These are phyloP conservation scores for Acromyrmex echinatior DNA, from an alignment of 1,140 invertebrate genomes.

Conservation along the genomic window DNA sequence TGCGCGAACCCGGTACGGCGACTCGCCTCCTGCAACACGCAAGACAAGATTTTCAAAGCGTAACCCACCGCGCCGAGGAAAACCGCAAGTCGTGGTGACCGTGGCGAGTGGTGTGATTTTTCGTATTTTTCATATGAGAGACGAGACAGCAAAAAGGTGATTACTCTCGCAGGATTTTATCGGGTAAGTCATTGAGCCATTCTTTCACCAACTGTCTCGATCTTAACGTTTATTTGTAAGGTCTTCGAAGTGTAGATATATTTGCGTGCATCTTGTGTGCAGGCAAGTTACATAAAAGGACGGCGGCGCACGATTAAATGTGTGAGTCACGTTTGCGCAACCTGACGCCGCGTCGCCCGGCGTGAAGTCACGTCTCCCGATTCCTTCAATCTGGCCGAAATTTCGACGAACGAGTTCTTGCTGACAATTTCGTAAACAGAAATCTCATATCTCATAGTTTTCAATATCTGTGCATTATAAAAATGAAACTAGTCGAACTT, in stretches of 20 bases:
- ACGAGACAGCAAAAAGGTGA: not conserved
- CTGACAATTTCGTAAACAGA: slow-evolving; percentile 23
- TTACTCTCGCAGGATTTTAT: not conserved
- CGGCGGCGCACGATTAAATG: slow-evolving; percentile 43
- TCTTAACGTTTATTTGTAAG: not conserved
- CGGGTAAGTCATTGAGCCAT: slow-evolving; percentile 38
- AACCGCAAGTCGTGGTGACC: not conserved
- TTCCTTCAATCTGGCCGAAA: slow-evolving; percentile 17
- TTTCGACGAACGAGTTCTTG: slow-evolving; percentile 3
- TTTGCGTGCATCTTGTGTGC: slow-evolving; percentile 31
- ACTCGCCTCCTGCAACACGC: not conserved
- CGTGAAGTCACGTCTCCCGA: slow-evolving; percentile 48
- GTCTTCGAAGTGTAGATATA: slow-evolving; percentile 2
- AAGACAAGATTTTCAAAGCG: slow-evolving; percentile 23
- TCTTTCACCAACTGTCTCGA: not conserved
- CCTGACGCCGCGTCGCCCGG: slow-evolving; percentile 49
- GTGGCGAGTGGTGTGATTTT: not conserved
- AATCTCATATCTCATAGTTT: slow-evolving; percentile 6
- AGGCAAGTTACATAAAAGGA: slow-evolving; percentile 67
- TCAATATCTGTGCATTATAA: not conserved
- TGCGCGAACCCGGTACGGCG: not conserved
- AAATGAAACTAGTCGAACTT: not conserved
- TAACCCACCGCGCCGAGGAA: not conserved
- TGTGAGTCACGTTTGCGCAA: slow-evolving; percentile 71
- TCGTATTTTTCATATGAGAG: not conserved